Evolutionary conservation across 2,113 vertebrate species (phyloP), one percentile per base, ranked within the genome.

Genomic region (Archocentrus centrarchus): DNA sequence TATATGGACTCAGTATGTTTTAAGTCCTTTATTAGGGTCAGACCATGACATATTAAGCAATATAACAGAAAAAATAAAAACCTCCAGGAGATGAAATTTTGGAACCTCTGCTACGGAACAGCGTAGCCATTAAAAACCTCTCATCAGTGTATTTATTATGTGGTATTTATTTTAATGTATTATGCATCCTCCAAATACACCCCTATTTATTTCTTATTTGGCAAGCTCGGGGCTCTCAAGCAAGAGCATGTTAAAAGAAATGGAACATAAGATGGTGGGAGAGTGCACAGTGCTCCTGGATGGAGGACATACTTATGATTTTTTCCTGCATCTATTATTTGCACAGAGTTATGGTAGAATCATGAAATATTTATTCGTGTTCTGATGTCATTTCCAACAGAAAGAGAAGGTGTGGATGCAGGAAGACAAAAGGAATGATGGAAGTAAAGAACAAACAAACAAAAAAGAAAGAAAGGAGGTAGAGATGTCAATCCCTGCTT

Each of bases 341-440:
- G 66, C 87, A 79, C 62, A 50, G 77, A 77, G 88, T 86, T 81
- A 91, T 86, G 77, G 76, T 86, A 78, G 64, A 47, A 41, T 79
- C 84, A 89, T 94, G 91, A 94, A 94, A 91, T 87, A 94, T 92
- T 62, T 57, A 93, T 90, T 44, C 64, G 76, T 79, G 78, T 59
- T 87, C 89, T 88, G 90, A 91, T 92, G 88, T 91, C 86, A 88
- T 85, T 76, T 75, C 59, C 75, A 75, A 76, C 17, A 77, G 80
- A 85, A 77, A 61, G 17, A 58, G 20, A 60, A 37, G 63, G 81
- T 13, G 57, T 68, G 62, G 44, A 86, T 84, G 73, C 58, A 39
- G 58, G 17, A 73, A 79, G 50, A 83, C 78, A 84, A 75, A 59
- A 20, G 59, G 63, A 86, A 63, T 17, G 76, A n/a, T 47, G 59